phyloP scores from a whole-genome alignment of 1,140 invertebrate species.

The Solenopsis invicta region DNA sequence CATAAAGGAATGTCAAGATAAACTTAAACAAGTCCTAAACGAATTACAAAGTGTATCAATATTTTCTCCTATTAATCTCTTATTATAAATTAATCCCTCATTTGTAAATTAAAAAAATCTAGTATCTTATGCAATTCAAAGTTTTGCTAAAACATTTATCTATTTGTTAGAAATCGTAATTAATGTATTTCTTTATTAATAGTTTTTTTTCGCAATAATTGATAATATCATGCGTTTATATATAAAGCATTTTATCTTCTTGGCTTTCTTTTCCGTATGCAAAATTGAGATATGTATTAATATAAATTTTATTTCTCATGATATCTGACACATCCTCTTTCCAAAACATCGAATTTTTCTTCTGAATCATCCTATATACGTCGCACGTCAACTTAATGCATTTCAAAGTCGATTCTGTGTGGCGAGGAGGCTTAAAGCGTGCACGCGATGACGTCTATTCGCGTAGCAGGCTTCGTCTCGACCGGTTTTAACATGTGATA shows the following conservation, averaged over 20 bases:
- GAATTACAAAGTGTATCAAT: background rate
- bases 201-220: background rate
- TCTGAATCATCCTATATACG: conserved; percentile 29
- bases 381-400: conserved; percentile 62
- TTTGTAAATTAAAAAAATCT: background rate
- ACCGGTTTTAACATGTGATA: conserved; percentile 18
- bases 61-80: background rate
- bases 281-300: background rate
- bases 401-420: conserved; percentile 54
- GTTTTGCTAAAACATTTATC: background rate
- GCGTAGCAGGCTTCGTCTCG: background rate
- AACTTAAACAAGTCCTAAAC: background rate
- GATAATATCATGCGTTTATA: background rate
- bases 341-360: background rate
- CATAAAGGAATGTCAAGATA: background rate
- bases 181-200: background rate
- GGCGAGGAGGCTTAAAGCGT: conserved; percentile 28
- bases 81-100: too few species aligned
- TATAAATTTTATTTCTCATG: conserved; percentile 1
- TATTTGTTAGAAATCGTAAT: background rate
- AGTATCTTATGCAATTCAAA: background rate
- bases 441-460: conserved; percentile 29
- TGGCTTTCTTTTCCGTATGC: background rate
- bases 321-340: background rate
- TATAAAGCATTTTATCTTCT: background rate